Conservation (phyloP, 2,888 invertebrate genomes). For the Aromia moschata region DNA sequence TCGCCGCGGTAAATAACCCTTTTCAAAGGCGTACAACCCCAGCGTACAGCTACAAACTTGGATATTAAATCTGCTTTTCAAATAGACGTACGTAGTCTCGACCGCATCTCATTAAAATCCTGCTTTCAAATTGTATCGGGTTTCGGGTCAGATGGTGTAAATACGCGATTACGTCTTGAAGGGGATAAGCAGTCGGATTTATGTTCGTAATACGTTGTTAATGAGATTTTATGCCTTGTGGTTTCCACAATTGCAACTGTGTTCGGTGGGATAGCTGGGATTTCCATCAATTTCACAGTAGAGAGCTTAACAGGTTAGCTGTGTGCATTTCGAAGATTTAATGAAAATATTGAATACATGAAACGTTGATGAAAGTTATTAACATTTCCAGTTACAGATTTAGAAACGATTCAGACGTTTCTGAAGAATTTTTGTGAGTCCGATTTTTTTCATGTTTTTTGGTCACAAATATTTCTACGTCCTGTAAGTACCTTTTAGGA, state of each 20-base stretch:
- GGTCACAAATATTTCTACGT: too few relatives aligned
- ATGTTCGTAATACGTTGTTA: conserved; percentile 20
- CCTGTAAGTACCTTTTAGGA: too few relatives aligned
- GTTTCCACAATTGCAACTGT: not conserved
- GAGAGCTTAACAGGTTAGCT: too few relatives aligned
- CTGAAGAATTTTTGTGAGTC: too few relatives aligned
- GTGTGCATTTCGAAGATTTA: too few relatives aligned
- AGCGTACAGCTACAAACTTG: not conserved
- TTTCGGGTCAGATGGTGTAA: conserved; percentile 11
- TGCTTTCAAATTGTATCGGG: conserved; percentile 9
- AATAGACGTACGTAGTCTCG: not conserved
- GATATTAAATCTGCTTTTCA: not conserved
- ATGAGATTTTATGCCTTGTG: conserved; percentile 12
- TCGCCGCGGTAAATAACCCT: too few relatives aligned
- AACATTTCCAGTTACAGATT: too few relatives aligned
- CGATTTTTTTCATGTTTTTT: too few relatives aligned
- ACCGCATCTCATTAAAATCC: conserved; percentile 4
- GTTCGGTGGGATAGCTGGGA: not conserved
- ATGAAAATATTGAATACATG: too few relatives aligned
- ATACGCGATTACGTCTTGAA: not conserved
- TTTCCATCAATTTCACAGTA: not conserved
- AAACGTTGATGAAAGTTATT: too few relatives aligned
- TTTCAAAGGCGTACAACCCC: not conserved
- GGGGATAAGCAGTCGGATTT: conserved; percentile 9
- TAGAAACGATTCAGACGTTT: too few relatives aligned